phyloP scores from a whole-genome alignment of 1,140 invertebrate species.

The Lethrus apterus region DNA sequence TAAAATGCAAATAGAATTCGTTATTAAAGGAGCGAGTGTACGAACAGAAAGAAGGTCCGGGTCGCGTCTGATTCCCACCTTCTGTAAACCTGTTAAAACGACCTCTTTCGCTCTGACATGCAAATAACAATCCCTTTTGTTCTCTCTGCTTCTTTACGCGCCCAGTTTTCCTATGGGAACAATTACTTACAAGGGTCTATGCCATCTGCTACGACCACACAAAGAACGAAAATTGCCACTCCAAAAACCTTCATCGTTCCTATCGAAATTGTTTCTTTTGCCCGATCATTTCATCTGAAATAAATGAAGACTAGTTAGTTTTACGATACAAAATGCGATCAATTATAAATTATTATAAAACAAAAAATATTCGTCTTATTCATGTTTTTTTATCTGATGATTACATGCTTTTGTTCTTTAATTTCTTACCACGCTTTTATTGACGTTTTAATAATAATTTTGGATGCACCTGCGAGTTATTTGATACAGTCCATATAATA shows the following conservation, averaged over 20 bases:
- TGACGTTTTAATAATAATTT: background rate
- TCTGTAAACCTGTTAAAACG: conserved; percentile 15
- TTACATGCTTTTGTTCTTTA: background rate
- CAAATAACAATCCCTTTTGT: conserved; percentile 26
- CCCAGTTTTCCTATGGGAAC: conserved; percentile 21
- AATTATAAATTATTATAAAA: no score
- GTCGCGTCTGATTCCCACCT: conserved; percentile 17
- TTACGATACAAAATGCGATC: background rate
- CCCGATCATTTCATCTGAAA: conserved; percentile 25
- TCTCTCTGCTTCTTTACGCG: conserved; percentile 17
- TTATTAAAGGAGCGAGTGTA: conserved; percentile 18
- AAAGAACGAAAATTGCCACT: conserved; percentile 16
- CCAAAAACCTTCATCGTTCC: conserved; percentile 16
- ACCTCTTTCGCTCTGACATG: conserved; percentile 23
- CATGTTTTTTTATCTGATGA: conserved; percentile 5
- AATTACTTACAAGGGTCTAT: conserved; percentile 32
- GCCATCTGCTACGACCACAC: conserved; percentile 22
- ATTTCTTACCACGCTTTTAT: conserved; percentile 1
- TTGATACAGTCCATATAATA: conserved; percentile 1
- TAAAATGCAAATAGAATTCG: conserved; percentile 26
- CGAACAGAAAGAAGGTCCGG: conserved; percentile 19
- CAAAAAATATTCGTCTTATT: background rate
- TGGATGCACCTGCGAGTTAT: background rate
- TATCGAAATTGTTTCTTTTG: conserved; percentile 7
- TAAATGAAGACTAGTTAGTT: conserved; percentile 9